Percentiles rank a stretch among this genome's conserved stretches.
Conservation (phyloP, 2,888 invertebrate genomes). For the Deilephila elpenor region DNA sequence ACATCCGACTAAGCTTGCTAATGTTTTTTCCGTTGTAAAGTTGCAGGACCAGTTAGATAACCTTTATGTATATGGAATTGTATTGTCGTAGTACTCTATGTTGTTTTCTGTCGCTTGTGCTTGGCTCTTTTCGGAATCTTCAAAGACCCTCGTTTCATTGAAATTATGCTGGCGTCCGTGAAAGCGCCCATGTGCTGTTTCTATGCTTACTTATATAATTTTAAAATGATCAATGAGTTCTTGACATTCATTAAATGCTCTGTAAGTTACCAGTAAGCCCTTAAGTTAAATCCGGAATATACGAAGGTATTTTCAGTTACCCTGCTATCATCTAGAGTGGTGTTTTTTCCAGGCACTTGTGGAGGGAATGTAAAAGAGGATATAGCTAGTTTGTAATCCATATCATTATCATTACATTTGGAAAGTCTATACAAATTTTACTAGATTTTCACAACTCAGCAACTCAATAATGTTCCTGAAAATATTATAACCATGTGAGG, state of each 20-base stretch:
- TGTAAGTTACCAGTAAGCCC: too few relatives aligned
- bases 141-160: neutral
- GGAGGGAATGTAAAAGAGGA: too few relatives aligned
- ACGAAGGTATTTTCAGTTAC: too few relatives aligned
- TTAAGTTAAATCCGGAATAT: too few relatives aligned
- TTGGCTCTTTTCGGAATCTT: slow-evolving; percentile 29
- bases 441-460: neutral
- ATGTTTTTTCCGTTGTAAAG: slow-evolving; percentile 50
- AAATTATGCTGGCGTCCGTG: neutral
- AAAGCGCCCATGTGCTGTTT: neutral
- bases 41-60: slow-evolving; percentile 37
- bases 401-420: neutral
- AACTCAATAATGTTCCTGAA: too few relatives aligned
- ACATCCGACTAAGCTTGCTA: slow-evolving; percentile 53
- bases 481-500: too few relatives aligned
- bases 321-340: too few relatives aligned
- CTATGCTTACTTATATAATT: neutral
- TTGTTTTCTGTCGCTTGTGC: slow-evolving; percentile 32
- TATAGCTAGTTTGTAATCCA: neutral
- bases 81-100: slow-evolving; percentile 22
- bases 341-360: too few relatives aligned
- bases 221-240: neutral
- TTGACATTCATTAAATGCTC: too few relatives aligned
- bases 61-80: slow-evolving; percentile 17
- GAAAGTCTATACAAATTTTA: neutral